These are phyloP conservation scores for Lophotriccus pileatus DNA, from an alignment of 2,797 vertebrate genomes.

Conservation along the genomic window DNA sequence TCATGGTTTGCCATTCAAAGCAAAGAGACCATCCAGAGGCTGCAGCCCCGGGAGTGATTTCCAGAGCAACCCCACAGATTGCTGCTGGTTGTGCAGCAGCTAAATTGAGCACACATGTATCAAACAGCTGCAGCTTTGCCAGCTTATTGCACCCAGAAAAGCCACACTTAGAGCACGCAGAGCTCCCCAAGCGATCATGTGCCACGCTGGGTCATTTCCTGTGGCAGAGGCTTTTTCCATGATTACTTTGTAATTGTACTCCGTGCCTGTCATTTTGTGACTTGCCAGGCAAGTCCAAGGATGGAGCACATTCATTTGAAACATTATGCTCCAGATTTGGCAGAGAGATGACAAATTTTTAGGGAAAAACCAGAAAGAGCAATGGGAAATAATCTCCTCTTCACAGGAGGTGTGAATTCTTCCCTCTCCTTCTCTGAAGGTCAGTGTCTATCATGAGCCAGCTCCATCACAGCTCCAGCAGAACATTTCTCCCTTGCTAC, in stretches of 20 bases:
- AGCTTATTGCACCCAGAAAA: neutral
- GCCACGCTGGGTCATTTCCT: neutral
- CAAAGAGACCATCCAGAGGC: neutral
- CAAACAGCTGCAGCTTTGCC: neutral
- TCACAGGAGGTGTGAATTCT: neutral
- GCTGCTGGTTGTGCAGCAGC: neutral
- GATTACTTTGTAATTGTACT: neutral
- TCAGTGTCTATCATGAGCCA: neutral
- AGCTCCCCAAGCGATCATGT: neutral
- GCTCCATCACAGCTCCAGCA: neutral
- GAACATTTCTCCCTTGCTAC: neutral
- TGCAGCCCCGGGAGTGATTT: neutral
- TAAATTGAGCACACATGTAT: neutral
- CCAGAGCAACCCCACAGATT: neutral
- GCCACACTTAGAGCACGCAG: fast-evolving
- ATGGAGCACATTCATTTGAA: neutral
- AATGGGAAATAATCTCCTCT: neutral
- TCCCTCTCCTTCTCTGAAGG: neutral
- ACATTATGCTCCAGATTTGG: neutral
- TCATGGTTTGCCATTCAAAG: neutral
- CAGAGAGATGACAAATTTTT: neutral
- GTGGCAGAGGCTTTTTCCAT: neutral
- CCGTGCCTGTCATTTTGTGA: neutral
- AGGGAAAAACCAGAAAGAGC: fast-evolving
- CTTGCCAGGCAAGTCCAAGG: neutral